phyloP scores from a whole-genome alignment of 2,888 invertebrate genomes.

The Drosophila peninsularis region DNA sequence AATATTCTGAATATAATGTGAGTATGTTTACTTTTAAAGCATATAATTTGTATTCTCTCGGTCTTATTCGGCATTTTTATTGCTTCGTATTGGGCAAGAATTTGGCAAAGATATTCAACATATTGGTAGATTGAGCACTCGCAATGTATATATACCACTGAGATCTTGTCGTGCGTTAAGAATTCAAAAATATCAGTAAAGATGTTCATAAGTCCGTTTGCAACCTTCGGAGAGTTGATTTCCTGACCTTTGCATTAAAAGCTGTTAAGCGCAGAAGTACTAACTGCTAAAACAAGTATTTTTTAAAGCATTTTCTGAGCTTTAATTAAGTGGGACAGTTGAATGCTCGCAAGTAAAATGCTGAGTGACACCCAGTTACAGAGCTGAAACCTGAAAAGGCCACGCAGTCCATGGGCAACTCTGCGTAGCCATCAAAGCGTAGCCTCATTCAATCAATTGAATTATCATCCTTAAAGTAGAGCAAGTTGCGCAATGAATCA shows the following conservation, averaged over 20 bases:
- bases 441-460: conserved; percentile 12
- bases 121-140: conserved; percentile 11
- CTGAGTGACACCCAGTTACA: conserved; percentile 26
- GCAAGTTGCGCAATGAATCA: conserved; percentile 1
- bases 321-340: conserved; percentile 29
- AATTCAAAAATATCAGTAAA: conserved; percentile 23
- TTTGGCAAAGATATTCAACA: conserved; percentile 24
- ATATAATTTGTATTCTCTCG: conserved; percentile 27
- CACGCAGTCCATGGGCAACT: conserved; percentile 5
- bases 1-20: conserved; percentile 1
- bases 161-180: conserved; percentile 3
- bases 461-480: conserved; percentile 16
- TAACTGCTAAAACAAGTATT: conserved; percentile 31
- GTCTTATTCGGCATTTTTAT: conserved; percentile 7
- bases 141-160: neutral
- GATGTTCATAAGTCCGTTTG: conserved; percentile 3
- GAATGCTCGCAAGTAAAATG: conserved; percentile 20
- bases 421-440: neutral
- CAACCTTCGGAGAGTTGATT: conserved; percentile 25
- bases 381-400: conserved; percentile 17
- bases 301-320: conserved; percentile 23
- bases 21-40: conserved; percentile 28
- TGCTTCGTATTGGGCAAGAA: conserved; percentile 22
- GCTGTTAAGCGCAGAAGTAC: conserved; percentile 18
- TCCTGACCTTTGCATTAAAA: conserved; percentile 35